Conservation (phyloP, 2,113 vertebrate species). For the Sialia sialis region DNA sequence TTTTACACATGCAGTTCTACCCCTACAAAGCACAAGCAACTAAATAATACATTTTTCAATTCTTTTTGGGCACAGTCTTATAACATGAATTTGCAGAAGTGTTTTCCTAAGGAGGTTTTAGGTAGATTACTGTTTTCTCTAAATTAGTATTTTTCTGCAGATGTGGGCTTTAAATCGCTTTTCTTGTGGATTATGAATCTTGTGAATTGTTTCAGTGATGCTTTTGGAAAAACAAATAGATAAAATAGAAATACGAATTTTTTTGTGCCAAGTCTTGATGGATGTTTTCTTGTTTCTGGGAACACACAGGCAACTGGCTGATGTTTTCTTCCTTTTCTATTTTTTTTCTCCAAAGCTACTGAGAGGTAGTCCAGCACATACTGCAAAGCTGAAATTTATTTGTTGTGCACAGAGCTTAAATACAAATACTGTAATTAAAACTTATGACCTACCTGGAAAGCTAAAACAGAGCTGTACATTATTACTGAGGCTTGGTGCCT, state of each 20-base stretch:
- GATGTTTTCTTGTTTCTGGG: not conserved
- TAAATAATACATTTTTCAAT: not conserved
- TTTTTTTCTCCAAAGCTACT: not conserved
- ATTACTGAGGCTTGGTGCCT: not conserved
- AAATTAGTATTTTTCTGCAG: slow-evolving; percentile 13
- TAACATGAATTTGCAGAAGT: not conserved
- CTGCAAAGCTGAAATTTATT: not conserved
- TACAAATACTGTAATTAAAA: slow-evolving; percentile 14
- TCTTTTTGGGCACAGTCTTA: not conserved
- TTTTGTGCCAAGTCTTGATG: not conserved
- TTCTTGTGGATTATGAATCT: not conserved
- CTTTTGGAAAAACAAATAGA: slow-evolving; percentile 35
- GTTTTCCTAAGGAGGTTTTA: slow-evolving; percentile 1
- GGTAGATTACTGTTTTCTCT: slow-evolving; percentile 14
- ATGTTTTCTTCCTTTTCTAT: not conserved
- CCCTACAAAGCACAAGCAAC: not conserved
- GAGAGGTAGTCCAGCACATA: not conserved
- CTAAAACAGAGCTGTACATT: not conserved
- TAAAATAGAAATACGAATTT: slow-evolving; percentile 5
- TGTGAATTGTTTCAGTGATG: not conserved
- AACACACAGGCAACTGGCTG: not conserved
- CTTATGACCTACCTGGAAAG: not conserved
- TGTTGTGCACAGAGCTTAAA: not conserved
- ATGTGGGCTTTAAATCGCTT: slow-evolving; percentile 2
- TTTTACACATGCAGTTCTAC: not conserved